A percentile compares a stretch with the other conserved stretches of the same genome.
These are phyloP conservation scores for Diogma glabrata DNA, from an alignment of 2,888 invertebrate species.

Conservation along the genomic window DNA sequence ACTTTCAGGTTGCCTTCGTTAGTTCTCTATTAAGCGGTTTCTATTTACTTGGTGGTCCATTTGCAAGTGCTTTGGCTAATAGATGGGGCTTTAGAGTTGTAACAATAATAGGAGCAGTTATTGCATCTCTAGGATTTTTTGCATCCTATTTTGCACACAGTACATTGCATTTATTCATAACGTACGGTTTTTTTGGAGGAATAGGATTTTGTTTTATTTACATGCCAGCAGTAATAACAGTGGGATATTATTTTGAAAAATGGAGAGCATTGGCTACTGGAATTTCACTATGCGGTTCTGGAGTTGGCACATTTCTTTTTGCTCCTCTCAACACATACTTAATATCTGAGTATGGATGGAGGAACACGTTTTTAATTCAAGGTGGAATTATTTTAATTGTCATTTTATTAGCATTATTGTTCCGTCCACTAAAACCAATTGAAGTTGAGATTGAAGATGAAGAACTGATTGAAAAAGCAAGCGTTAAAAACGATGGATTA, in stretches of 20 bases:
- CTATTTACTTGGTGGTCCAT: conserved; percentile 85
- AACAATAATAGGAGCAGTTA: conserved; percentile 68
- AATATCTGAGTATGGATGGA: conserved; percentile 59
- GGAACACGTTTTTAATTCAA: conserved; percentile 59
- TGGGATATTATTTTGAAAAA: conserved; percentile 95
- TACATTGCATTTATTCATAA: conserved; percentile 62
- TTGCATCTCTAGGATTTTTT: conserved; percentile 58
- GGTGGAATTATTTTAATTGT: conserved; percentile 66
- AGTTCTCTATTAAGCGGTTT: conserved; percentile 84
- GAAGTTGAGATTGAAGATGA: conserved; percentile 48
- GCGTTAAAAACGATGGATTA: conserved; percentile 26
- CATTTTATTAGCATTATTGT: conserved; percentile 64
- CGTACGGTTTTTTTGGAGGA: conserved; percentile 79
- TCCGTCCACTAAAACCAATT: conserved; percentile 72
- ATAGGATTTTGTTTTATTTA: conserved; percentile 92
- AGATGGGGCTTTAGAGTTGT: conserved; percentile 84
- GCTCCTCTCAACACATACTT: conserved; percentile 61
- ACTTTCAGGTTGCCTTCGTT: conserved; percentile 57
- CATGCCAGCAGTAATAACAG: conserved; percentile 88
- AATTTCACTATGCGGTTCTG: conserved; percentile 91
- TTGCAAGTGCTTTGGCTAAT: conserved; percentile 88
- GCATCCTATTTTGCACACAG: conserved; percentile 59
- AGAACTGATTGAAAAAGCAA: conserved; percentile 36
- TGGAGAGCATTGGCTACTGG: conserved; percentile 94
- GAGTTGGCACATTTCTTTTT: conserved; percentile 84